phyloP scores from a whole-genome alignment of 1,140 invertebrate genomes.

The Drosophila quadrilineata region DNA sequence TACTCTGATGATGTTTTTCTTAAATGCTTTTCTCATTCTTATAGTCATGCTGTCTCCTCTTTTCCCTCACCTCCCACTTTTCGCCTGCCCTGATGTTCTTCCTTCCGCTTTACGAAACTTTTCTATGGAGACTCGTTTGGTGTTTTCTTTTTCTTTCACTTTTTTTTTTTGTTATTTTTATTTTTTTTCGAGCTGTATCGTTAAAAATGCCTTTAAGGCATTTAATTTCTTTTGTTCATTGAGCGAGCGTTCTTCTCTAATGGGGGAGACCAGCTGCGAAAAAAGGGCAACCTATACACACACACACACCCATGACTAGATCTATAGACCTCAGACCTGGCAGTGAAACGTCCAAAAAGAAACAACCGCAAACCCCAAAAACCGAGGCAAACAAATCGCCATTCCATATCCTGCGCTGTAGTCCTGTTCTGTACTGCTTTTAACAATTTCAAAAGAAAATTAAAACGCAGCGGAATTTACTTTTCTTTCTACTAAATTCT shows the following conservation, averaged over 20 bases:
- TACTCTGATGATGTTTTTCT: conserved; percentile 78
- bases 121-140: too few relatives aligned
- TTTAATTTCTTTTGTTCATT: conserved; percentile 80
- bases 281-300: conserved; percentile 30
- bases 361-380: conserved; percentile 7
- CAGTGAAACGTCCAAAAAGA: neutral
- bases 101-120: conserved; percentile 31
- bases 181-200: conserved; percentile 55
- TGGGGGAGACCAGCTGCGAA: conserved; percentile 23
- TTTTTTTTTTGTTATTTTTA: neutral
- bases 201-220: conserved; percentile 79
- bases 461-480: conserved; percentile 71
- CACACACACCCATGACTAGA: neutral
- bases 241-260: conserved; percentile 42
- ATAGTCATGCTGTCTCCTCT: neutral
- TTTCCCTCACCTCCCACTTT: neutral
- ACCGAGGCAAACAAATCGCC: conserved; percentile 64
- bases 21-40: conserved; percentile 71
- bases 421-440: conserved; percentile 52
- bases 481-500: conserved; percentile 21
- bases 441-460: conserved; percentile 80
- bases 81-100: conserved; percentile 6
- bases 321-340: conserved; percentile 4
- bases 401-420: conserved; percentile 41
- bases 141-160: too few relatives aligned